phyloP scores from a whole-genome alignment of 2,797 vertebrate genomes.

The Octomys mimax region DNA sequence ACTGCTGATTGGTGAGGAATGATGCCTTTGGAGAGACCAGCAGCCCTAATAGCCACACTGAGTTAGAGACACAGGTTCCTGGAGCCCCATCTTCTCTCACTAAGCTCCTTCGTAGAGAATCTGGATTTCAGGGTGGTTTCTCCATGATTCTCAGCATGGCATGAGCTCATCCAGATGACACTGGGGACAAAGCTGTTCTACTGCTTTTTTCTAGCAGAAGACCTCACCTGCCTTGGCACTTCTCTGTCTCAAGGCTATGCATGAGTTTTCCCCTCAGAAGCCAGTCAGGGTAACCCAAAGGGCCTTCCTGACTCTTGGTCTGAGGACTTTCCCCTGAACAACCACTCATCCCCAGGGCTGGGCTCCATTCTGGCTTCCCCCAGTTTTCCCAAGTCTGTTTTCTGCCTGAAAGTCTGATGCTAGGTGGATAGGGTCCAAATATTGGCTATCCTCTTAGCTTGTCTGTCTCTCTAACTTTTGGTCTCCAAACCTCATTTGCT shows the following conservation, averaged over 20 bases:
- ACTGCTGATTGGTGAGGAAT: neutral
- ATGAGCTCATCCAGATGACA: accelerated
- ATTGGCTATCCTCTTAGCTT: too few relatives aligned
- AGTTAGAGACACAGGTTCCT: too few relatives aligned
- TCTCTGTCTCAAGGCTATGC: neutral
- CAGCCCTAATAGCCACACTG: neutral
- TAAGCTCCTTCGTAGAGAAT: too few relatives aligned
- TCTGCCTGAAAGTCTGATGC: neutral
- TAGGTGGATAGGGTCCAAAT: too few relatives aligned
- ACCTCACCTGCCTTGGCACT: accelerated
- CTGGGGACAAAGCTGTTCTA: accelerated
- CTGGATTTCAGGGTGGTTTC: accelerated
- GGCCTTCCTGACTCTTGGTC: neutral
- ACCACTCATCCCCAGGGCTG: neutral
- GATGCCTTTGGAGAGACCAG: neutral
- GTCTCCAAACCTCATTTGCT: too few relatives aligned
- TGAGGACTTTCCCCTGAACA: neutral
- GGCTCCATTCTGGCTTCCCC: neutral
- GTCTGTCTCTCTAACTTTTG: too few relatives aligned
- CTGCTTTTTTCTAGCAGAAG: neutral
- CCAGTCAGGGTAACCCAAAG: accelerated
- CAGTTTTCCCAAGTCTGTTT: accelerated
- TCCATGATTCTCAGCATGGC: accelerated
- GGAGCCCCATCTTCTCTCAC: accelerated
- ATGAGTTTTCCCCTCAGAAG: neutral